Conservation (phyloP, 1,140 invertebrate genomes). For the Drosophila saltans region DNA sequence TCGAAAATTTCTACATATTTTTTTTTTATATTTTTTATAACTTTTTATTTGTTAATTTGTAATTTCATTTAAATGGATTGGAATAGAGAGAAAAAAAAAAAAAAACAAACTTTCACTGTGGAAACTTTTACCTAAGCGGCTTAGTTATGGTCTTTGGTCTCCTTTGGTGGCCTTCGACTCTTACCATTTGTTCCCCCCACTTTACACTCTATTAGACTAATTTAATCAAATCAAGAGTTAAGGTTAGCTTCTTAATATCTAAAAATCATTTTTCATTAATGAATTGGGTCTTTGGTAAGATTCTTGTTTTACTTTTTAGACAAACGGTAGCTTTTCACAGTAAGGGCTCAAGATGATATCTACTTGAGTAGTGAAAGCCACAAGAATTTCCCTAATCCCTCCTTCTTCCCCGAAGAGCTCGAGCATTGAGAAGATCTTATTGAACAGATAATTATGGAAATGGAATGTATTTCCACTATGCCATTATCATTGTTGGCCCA, state of each 20-base stretch:
- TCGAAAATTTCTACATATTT: slow-evolving; percentile 44
- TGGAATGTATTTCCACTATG: slow-evolving; percentile 33
- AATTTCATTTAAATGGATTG: slow-evolving; percentile 60
- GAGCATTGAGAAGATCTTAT: slow-evolving; percentile 29
- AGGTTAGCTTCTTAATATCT: slow-evolving; percentile 47
- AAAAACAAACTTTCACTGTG: slow-evolving; percentile 60
- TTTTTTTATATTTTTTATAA: slow-evolving; percentile 28
- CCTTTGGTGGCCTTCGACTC: slow-evolving; percentile 54
- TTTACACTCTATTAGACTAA: slow-evolving; percentile 77
- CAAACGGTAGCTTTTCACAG: slow-evolving; percentile 48
- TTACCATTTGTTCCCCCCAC: slow-evolving; percentile 41
- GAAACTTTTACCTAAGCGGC: slow-evolving; percentile 60
- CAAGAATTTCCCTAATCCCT: slow-evolving; percentile 46
- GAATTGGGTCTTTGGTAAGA: slow-evolving; percentile 53
- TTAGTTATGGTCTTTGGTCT: slow-evolving; percentile 47
- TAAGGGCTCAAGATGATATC: slow-evolving; percentile 39
- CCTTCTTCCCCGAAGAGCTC: slow-evolving; percentile 8
- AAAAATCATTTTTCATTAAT: slow-evolving; percentile 74
- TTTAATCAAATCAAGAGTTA: slow-evolving; percentile 75
- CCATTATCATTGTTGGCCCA: slow-evolving; percentile 25
- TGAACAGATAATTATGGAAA: slow-evolving; percentile 28
- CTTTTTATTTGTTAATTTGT: slow-evolving; percentile 68
- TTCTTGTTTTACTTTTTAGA: slow-evolving; percentile 3
- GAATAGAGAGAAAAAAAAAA: background rate
- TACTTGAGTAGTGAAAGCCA: slow-evolving; percentile 47